phyloP scores from a whole-genome alignment of 2,888 invertebrate species.

The Ophion slaviceki region DNA sequence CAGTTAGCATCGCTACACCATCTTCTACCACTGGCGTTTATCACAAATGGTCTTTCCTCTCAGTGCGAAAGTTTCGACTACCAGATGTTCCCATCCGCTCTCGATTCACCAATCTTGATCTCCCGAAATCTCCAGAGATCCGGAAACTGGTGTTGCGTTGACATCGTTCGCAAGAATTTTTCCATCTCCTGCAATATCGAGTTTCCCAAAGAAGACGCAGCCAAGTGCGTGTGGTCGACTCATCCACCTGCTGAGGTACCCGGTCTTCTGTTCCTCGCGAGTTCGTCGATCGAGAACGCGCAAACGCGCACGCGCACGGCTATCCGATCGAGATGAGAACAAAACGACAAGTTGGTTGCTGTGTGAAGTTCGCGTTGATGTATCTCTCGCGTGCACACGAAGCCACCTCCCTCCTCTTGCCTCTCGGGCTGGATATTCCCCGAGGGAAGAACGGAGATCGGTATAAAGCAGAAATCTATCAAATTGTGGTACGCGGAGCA shows the following conservation, averaged over 20 bases:
- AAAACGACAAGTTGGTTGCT: slow-evolving; percentile 33
- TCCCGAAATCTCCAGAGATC: too few relatives aligned
- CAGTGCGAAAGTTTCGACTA: too few relatives aligned
- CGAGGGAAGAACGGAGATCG: slow-evolving; percentile 67
- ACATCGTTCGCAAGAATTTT: background rate
- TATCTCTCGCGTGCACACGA: slow-evolving; percentile 31
- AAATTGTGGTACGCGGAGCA: slow-evolving; percentile 75
- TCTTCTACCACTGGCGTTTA: too few relatives aligned
- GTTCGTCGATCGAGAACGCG: slow-evolving; percentile 58
- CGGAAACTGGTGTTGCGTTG: too few relatives aligned
- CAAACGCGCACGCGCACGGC: slow-evolving; percentile 13
- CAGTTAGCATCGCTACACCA: too few relatives aligned
- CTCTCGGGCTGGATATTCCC: slow-evolving; percentile 16
- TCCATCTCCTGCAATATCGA: slow-evolving; percentile 11
- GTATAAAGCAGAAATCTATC: slow-evolving; percentile 80
- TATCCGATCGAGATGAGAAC: slow-evolving; percentile 9
- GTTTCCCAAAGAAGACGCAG: slow-evolving; percentile 34
- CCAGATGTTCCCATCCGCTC: too few relatives aligned
- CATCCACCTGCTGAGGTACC: slow-evolving; percentile 60
- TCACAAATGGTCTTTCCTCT: too few relatives aligned
- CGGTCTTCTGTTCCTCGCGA: slow-evolving; percentile 55
- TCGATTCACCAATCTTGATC: too few relatives aligned
- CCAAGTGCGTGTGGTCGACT: slow-evolving; percentile 55
- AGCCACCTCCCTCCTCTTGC: slow-evolving; percentile 1
- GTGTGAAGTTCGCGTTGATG: slow-evolving; percentile 52